These are phyloP conservation scores for Oophaga sylvatica DNA, from an alignment of 2,797 vertebrate genomes.

Conservation along the genomic window DNA sequence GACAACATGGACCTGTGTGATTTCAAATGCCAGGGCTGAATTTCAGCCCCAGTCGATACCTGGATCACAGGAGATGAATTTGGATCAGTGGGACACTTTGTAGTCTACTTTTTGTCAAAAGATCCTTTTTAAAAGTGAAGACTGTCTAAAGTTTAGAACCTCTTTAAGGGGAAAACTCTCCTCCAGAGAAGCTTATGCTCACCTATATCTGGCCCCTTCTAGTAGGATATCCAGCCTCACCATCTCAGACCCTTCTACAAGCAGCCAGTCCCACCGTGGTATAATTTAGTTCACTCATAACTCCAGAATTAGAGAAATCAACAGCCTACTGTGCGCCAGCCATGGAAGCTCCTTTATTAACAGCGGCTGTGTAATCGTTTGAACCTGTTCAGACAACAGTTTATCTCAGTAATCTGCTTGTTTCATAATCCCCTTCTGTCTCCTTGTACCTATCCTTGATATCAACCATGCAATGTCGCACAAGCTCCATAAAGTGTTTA, in stretches of 20 bases:
- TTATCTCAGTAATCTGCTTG: constrained; percentile 56
- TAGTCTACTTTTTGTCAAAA: too few relatives aligned
- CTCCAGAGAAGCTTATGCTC: too few relatives aligned
- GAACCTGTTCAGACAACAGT: constrained; percentile 57
- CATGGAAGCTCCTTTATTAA: constrained; percentile 28
- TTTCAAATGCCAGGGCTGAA: too few relatives aligned
- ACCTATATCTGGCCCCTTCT: neutral
- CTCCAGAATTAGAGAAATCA: constrained; percentile 4
- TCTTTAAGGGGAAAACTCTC: too few relatives aligned
- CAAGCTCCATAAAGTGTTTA: constrained; percentile 46
- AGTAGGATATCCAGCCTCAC: neutral
- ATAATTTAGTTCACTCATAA: neutral
- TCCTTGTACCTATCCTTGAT: constrained; percentile 34
- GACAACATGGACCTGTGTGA: too few relatives aligned
- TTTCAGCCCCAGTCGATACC: too few relatives aligned
- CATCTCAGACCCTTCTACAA: neutral
- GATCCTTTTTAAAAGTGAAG: too few relatives aligned
- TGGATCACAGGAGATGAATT: too few relatives aligned
- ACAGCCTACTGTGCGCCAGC: neutral
- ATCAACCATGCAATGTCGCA: constrained; percentile 17
- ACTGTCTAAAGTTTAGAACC: too few relatives aligned
- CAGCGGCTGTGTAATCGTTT: constrained; percentile 47
- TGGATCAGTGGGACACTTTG: too few relatives aligned
- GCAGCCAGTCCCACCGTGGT: neutral
- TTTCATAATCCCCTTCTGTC: constrained; percentile 52